Base-by-base conservation (phyloP, 2,113 vertebrate species). In the Nannospalax galili region DNA sequence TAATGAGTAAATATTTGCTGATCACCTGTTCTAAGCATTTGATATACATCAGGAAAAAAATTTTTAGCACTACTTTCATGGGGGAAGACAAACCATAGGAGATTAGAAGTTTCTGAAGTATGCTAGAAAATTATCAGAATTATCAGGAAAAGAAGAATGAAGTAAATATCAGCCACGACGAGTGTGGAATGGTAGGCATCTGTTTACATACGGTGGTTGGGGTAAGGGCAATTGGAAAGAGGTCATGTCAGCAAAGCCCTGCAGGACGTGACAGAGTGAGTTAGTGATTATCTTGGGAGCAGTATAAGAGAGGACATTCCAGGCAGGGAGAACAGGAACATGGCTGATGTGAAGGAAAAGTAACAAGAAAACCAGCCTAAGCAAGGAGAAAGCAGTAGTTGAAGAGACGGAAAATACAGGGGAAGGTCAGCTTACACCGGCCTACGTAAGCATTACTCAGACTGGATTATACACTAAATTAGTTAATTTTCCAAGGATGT, bases 381-480 rank as follows among this genome's bases (percentile, higher is more conserved):
- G 19, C 9, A 69, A 52, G 4, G 26, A 11, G 12, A 1, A 37
- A 60, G 5, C n/a, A n/a, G n/a, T n/a, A n/a, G n/a, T n/a, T n/a
- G n/a, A n/a, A 95, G 58, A 74, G 16, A 24, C 6, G 48, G 26
- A 19, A 42, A 62, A 82, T 45, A 58, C 14, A 42, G 20, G 15
- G 12, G 17, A 85, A 87, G 58, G 12, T 8, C 17, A 56, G 37
- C 22, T 48, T 24, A 15, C 2, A 85, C 26, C 64, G 60, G 60
- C 7, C 20, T 52, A n/a, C 65, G 32, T 42, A 62, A 70, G 48
- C n/a, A 35, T 65, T 58, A 35, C 60, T 77, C 22, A 93, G 60
- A 75, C 32, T 86, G 74, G 52, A 62, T 79, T 87, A 94, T 64
- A 87, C 70, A 40, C 64, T 22, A 48, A 91, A 65, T 65, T 73